phyloP scores from a whole-genome alignment of 2,888 invertebrate genomes.

The Macrosoma leucophasiata region DNA sequence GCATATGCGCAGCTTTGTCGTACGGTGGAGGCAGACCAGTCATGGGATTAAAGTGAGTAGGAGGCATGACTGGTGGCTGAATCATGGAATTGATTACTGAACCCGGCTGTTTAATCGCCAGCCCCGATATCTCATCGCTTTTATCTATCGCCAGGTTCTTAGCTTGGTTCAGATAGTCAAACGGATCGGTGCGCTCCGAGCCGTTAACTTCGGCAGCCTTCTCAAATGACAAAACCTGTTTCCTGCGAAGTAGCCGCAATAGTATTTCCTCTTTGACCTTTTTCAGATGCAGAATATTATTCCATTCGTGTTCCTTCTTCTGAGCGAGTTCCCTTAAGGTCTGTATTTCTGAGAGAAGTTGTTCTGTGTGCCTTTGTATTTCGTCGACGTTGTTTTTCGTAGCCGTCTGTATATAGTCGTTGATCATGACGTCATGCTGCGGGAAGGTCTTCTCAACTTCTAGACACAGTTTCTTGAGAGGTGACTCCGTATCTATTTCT shows the following conservation, averaged over 20 bases:
- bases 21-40: conserved; percentile 62
- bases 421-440: conserved; percentile 76
- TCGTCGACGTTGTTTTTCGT: conserved; percentile 77
- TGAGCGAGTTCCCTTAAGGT: conserved; percentile 83
- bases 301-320: conserved; percentile 91
- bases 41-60: conserved; percentile 61
- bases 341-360: conserved; percentile 79
- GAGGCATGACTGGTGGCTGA: conserved; percentile 52
- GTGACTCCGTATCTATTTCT: conserved; percentile 63
- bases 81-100: conserved; percentile 51
- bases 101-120: conserved; percentile 57
- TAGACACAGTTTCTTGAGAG: conserved; percentile 64
- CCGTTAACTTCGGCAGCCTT: conserved; percentile 60
- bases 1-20: conserved; percentile 62
- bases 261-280: conserved; percentile 90
- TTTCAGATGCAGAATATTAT: conserved; percentile 86
- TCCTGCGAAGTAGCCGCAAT: conserved; percentile 80
- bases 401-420: conserved; percentile 78
- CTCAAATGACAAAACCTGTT: conserved; percentile 76
- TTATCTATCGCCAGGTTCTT: conserved; percentile 66
- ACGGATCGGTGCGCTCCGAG: conserved; percentile 53
- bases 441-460: conserved; percentile 71
- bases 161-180: conserved; percentile 59
- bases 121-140: conserved; percentile 65
- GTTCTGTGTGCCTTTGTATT: conserved; percentile 78